Evolutionary conservation across 2,797 vertebrate species (phyloP), one percentile per base, ranked within the genome.

Genomic region (Melanogrammus aeglefinus): DNA sequence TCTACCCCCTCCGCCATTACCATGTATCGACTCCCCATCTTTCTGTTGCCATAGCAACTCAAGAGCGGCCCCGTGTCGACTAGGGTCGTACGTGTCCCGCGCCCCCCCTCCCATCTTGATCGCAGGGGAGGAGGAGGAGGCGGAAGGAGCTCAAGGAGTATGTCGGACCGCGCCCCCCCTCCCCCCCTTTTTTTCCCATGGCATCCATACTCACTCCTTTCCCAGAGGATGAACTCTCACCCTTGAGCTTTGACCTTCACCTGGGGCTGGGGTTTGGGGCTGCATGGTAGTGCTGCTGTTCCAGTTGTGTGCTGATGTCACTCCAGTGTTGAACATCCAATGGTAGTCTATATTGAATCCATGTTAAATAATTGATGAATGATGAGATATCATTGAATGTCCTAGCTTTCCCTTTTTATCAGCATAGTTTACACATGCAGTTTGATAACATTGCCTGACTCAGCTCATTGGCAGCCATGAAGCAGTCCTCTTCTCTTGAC

Each of bases 111-210:
- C 94, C 89, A 95, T 95, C 91, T 81, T 91, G 81, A 87, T 94
- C 27, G 72, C 86, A 88, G 92, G 86, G 82, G 93, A 93, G 87
- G 92, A 93, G 74, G 89, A 94, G 79, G 89, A 90, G 84, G 92
- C 94, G 86, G 91, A 93, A 88, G 93, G 93, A 91, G 92, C 91
- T 89, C 94, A 95, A 93, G 94, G 93, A 95, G 94, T 95, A 95
- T 83, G 94, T 95, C 87, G 75, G 16, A 81, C 57, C 51, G 31
- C n/a, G 75, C 73, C 83, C 78, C 8, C 57, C 57, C 10, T 12
- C 57, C 57, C 10, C 27, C 69, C 29, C 8, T 24, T 16, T 12
- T 35, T 29, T 12, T 35, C 24, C 69, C 80, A 83, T 95, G 7
- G 38, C 74, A 72, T 72, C 31, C 18, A 31, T 72, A 35, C 29